Evolutionary conservation across 2,797 vertebrate species (phyloP).

Genomic region (Zonotrichia albicollis): DNA sequence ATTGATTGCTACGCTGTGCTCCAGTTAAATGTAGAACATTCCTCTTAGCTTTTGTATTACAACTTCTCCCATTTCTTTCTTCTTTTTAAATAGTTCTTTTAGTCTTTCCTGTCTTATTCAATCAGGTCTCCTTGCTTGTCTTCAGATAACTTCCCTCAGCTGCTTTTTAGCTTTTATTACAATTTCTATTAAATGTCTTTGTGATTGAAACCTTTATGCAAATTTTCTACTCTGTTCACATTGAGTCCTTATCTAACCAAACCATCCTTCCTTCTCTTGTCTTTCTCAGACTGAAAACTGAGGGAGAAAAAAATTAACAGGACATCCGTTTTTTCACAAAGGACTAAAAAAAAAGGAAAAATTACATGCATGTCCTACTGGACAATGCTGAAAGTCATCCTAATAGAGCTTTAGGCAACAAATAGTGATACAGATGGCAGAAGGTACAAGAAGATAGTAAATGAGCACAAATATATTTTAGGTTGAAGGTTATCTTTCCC

Average conservation of each 20-base stretch:
- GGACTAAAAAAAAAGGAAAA: neutral
- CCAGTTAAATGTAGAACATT: neutral
- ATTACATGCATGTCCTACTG: neutral
- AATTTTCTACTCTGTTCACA: neutral
- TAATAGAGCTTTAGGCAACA: neutral
- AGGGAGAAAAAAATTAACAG: neutral
- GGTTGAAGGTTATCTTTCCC: neutral
- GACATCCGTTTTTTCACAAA: neutral
- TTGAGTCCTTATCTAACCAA: neutral
- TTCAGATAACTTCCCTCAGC: neutral
- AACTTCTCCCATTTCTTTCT: neutral
- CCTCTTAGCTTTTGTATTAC: neutral
- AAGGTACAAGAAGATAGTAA: neutral
- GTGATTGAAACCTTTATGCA: neutral
- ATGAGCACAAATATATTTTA: neutral
- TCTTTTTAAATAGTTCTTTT: neutral
- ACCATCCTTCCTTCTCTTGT: neutral
- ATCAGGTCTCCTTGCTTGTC: neutral
- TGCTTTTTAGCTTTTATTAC: neutral
- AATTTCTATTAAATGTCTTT: neutral
- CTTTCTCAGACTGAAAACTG: neutral
- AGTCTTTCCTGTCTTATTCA: neutral
- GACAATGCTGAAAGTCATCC: neutral
- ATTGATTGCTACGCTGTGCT: neutral
- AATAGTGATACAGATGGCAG: neutral